phyloP scores from a whole-genome alignment of 2,113 vertebrate species.

The Tinamus guttatus region DNA sequence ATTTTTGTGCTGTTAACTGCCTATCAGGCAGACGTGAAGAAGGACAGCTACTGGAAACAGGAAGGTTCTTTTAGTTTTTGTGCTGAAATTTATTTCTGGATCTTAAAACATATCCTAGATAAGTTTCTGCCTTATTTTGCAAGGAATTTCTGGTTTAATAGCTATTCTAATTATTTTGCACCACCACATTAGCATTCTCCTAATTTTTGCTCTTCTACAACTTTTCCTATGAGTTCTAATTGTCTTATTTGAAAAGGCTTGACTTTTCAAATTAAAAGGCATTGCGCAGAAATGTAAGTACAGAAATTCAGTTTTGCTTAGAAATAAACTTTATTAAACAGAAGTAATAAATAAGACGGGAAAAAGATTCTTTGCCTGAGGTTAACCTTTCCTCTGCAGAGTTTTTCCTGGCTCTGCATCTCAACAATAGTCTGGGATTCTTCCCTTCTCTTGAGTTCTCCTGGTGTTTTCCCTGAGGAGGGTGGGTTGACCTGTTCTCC shows the following conservation, averaged over 20 bases:
- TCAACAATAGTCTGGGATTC: not conserved
- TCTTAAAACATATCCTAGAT: not conserved
- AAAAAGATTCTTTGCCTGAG: constrained; percentile 11
- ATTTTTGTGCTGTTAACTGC: not conserved
- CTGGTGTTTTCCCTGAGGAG: constrained; percentile 10
- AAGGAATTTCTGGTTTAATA: not conserved
- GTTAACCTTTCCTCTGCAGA: not conserved
- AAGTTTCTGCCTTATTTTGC: not conserved
- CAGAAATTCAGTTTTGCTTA: not conserved
- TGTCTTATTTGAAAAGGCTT: not conserved
- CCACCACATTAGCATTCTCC: not conserved
- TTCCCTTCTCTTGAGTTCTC: not conserved
- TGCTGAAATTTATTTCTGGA: not conserved
- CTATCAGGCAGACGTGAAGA: not conserved
- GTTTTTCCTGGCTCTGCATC: not conserved
- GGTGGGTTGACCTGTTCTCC: constrained; percentile 45
- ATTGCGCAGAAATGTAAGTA: not conserved
- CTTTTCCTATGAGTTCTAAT: not conserved
- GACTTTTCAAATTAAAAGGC: not conserved
- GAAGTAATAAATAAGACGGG: not conserved
- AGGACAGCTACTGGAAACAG: not conserved
- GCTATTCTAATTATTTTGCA: not conserved
- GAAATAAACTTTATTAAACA: constrained; percentile 44
- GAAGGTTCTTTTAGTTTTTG: not conserved
- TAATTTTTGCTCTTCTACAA: not conserved